Percentiles rank a stretch among this genome's conserved stretches.
phyloP scores from a whole-genome alignment of 2,888 invertebrate species.

The Geotrupes spiniger region DNA sequence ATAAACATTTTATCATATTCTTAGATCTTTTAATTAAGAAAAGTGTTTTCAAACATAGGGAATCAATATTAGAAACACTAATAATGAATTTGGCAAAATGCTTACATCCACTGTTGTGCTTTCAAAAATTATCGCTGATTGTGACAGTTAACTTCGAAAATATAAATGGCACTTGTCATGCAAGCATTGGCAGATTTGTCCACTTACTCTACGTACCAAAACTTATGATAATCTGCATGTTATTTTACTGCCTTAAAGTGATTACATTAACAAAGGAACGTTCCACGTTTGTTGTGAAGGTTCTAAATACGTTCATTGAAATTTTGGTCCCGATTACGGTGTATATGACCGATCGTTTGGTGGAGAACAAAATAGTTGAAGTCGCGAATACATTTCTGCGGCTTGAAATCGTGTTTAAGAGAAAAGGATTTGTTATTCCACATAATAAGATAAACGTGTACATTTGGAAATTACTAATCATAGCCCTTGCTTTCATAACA shows the following conservation, averaged over 20 bases:
- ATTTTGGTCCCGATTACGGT: not conserved
- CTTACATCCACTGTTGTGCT: not conserved
- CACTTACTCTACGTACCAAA: constrained; percentile 1
- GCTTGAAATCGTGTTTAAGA: not conserved
- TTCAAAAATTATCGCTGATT: constrained; percentile 8
- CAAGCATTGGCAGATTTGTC: not conserved
- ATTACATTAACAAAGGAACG: too few species aligned
- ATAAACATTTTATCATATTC: too few species aligned
- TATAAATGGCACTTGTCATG: not conserved
- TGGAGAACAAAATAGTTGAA: not conserved
- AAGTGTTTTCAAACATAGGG: too few species aligned
- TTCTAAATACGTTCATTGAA: too few species aligned
- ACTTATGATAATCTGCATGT: constrained; percentile 3
- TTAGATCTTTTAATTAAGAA: not conserved
- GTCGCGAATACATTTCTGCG: not conserved
- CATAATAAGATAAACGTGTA: too few species aligned
- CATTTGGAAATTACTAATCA: too few species aligned
- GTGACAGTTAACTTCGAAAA: constrained; percentile 1
- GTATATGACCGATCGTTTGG: not conserved
- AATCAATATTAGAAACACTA: too few species aligned
- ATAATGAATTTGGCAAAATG: constrained; percentile 8
- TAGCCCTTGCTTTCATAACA: too few species aligned
- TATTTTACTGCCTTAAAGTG: too few species aligned
- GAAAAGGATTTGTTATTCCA: too few species aligned
- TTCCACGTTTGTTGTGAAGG: too few species aligned